phyloP scores from a whole-genome alignment of 2,113 vertebrate genomes.

The Xiphophorus couchianus region DNA sequence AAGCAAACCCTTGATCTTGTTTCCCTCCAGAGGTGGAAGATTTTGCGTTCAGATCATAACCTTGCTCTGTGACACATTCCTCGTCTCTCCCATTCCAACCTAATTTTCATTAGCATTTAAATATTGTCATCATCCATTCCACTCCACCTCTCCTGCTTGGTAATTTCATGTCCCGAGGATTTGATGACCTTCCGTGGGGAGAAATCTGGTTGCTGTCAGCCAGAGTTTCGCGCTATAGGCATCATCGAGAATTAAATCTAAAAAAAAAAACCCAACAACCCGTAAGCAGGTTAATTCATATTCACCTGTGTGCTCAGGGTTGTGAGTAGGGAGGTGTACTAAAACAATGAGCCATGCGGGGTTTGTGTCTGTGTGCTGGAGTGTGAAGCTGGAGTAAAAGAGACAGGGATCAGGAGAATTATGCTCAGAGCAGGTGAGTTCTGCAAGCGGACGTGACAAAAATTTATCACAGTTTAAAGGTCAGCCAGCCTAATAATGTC shows the following conservation, averaged over 20 bases:
- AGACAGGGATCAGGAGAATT: constrained; percentile 13
- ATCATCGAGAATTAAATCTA: constrained; percentile 31
- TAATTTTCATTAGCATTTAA: constrained; percentile 68
- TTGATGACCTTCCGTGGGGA: constrained; percentile 40
- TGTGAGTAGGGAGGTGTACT: constrained; percentile 1
- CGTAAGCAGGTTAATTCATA: constrained; percentile 28
- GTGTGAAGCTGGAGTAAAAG: not conserved
- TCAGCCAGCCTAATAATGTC: constrained; percentile 27
- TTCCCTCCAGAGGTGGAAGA: constrained; percentile 28
- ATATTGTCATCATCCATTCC: constrained; percentile 60
- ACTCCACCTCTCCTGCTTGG: constrained; percentile 26
- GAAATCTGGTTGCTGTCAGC: constrained; percentile 37
- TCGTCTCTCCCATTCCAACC: constrained; percentile 46
- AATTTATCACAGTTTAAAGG: constrained; percentile 26
- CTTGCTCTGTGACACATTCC: constrained; percentile 39
- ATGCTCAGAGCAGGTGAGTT: constrained; percentile 2
- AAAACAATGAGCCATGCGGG: constrained; percentile 15
- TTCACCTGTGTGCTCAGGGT: constrained; percentile 13
- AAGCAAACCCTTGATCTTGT: constrained; percentile 19
- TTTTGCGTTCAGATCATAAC: constrained; percentile 49
- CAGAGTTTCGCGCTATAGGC: constrained; percentile 29
- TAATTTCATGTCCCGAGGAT: constrained; percentile 34
- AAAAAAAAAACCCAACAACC: not conserved
- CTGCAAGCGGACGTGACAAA: constrained; percentile 7
- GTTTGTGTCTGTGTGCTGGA: not conserved